These are phyloP conservation scores for Noctua janthe DNA, from an alignment of 2,888 invertebrate genomes.

Conservation along the genomic window DNA sequence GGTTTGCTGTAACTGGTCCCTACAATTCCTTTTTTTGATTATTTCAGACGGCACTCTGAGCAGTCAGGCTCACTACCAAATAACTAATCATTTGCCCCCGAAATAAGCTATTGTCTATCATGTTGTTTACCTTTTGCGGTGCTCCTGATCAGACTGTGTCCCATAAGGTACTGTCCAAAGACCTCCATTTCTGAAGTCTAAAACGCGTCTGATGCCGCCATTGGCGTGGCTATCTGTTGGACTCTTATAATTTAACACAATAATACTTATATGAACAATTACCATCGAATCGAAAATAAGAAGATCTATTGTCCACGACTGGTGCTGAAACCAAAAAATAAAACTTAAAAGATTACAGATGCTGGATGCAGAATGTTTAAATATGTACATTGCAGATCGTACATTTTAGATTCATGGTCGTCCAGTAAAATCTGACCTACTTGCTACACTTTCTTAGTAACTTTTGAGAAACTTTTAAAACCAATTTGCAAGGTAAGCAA, in stretches of 20 bases:
- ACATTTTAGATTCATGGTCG: constrained; percentile 12
- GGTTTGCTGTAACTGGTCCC: neutral
- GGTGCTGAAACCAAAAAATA: neutral
- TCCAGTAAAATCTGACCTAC: constrained; percentile 15
- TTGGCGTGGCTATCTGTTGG: neutral
- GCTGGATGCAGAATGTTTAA: neutral
- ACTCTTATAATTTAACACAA: neutral
- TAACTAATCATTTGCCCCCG: neutral
- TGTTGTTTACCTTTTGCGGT: neutral
- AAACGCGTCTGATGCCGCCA: neutral
- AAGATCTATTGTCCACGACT: neutral
- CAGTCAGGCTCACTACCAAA: neutral
- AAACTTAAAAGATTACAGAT: neutral
- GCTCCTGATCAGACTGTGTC: neutral
- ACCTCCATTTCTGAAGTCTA: neutral
- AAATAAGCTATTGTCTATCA: neutral
- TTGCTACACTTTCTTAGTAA: constrained; percentile 7
- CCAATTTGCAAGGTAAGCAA: constrained; percentile 12
- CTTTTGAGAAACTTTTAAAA: neutral
- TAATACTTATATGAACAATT: neutral
- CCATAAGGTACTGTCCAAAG: neutral
- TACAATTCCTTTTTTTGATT: neutral
- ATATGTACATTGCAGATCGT: constrained; percentile 10
- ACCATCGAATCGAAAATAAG: neutral
- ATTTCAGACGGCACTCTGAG: neutral